These are phyloP conservation scores for Orientallactaga bullata DNA, from an alignment of 2,113 vertebrate genomes.

Conservation along the genomic window DNA sequence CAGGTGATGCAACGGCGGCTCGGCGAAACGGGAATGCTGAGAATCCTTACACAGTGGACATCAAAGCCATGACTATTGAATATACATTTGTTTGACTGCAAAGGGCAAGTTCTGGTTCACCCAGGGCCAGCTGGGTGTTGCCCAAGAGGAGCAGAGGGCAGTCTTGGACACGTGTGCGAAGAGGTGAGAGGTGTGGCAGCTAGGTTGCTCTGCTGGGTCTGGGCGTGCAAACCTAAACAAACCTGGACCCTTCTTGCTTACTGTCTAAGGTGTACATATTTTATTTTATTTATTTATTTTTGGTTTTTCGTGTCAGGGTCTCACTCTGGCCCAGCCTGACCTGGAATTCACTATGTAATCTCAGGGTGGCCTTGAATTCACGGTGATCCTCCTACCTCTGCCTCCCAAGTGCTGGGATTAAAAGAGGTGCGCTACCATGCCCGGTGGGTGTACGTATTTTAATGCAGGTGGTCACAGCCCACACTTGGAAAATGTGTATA, in stretches of 20 bases:
- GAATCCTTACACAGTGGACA: neutral
- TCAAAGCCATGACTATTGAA: neutral
- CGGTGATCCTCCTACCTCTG: no score
- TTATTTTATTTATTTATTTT: no score
- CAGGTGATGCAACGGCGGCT: neutral
- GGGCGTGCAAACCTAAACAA: neutral
- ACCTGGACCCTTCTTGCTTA: neutral
- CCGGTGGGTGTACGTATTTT: neutral
- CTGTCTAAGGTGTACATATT: no score
- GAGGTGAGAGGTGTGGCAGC: neutral
- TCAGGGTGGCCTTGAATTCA: no score
- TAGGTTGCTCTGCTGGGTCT: neutral
- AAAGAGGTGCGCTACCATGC: no score
- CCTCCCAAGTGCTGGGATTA: no score
- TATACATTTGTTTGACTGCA: neutral
- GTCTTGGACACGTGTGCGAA: neutral
- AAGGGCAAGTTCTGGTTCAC: neutral
- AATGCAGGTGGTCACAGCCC: neutral
- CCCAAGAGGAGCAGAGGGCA: no score
- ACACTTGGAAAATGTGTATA: neutral
- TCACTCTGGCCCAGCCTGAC: no score
- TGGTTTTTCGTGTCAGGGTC: no score
- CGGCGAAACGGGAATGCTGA: neutral
- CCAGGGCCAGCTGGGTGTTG: neutral
- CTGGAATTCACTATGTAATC: no score